Percentiles rank a stretch among this genome's conserved stretches.
Conservation (phyloP, 2,113 vertebrate genomes). For the Hipposideros armiger region DNA sequence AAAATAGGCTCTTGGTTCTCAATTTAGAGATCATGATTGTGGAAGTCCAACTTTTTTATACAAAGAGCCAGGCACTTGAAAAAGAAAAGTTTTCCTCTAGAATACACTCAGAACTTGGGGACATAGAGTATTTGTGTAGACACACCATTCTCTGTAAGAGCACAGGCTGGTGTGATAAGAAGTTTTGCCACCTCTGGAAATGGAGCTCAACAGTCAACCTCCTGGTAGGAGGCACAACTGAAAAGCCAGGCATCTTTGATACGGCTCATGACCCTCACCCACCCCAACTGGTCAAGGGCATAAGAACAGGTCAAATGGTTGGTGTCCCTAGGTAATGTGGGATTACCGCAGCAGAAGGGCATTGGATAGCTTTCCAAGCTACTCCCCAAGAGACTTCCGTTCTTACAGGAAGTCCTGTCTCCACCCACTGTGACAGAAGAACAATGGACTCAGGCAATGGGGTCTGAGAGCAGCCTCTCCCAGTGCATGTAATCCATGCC, state of each 20-base stretch:
- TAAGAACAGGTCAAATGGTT: neutral
- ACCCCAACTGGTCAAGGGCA: neutral
- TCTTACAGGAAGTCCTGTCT: neutral
- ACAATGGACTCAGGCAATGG: too few species aligned
- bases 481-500: neutral
- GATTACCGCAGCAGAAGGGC: neutral
- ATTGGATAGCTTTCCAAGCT: neutral
- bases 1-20: neutral
- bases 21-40: neutral
- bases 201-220: neutral
- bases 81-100: neutral
- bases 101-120: neutral
- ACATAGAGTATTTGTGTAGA: too few species aligned
- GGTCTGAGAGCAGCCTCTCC: neutral
- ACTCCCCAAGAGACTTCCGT: neutral
- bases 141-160: neutral
- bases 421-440: too few species aligned
- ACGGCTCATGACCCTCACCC: accelerated
- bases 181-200: neutral
- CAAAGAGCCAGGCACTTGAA: neutral
- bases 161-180: neutral
- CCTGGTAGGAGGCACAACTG: neutral
- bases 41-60: neutral
- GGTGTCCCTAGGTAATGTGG: too few species aligned
- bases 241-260: neutral